phyloP scores from a whole-genome alignment of 2,888 invertebrate species.

The Drosophila cracens region DNA sequence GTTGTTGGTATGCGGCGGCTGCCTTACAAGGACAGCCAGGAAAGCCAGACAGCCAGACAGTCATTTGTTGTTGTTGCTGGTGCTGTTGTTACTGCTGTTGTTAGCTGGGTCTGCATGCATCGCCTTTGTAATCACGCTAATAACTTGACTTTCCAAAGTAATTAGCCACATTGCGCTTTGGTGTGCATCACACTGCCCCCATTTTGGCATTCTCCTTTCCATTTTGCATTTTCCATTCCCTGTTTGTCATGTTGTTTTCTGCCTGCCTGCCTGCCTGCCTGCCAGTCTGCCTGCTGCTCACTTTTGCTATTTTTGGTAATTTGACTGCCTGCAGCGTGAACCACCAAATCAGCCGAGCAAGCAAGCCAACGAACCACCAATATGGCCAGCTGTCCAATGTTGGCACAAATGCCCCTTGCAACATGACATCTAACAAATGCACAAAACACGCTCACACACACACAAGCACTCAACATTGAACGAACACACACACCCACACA shows the following conservation, averaged over 20 bases:
- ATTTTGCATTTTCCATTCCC: slow-evolving; percentile 5
- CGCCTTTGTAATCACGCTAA: slow-evolving; percentile 80
- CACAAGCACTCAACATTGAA: slow-evolving; percentile 1
- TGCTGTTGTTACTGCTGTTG: slow-evolving; percentile 6
- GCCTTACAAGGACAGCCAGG: slow-evolving; percentile 16
- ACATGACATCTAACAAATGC: slow-evolving; percentile 75
- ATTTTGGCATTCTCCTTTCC: slow-evolving; percentile 11
- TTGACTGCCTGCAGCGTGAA: slow-evolving; percentile 54
- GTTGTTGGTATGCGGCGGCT: slow-evolving; percentile 14
- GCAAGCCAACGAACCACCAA: slow-evolving; percentile 32
- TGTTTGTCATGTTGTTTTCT: slow-evolving; percentile 44
- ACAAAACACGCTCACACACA: slow-evolving; percentile 37
- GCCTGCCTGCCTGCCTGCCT: not conserved
- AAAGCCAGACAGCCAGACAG: slow-evolving; percentile 5
- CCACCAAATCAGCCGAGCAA: slow-evolving; percentile 56
- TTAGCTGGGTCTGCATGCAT: slow-evolving; percentile 34
- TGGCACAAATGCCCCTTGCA: slow-evolving; percentile 48
- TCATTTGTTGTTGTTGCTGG: slow-evolving; percentile 3
- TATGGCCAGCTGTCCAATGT: slow-evolving; percentile 39
- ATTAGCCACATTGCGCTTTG: slow-evolving; percentile 76
- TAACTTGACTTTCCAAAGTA: slow-evolving; percentile 80
- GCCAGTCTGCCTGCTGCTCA: slow-evolving; percentile 11
- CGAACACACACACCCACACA: not conserved
- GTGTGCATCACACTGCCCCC: slow-evolving; percentile 28
- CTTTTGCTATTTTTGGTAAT: slow-evolving; percentile 70